Evolutionary conservation across 1,140 invertebrate species (phyloP), one percentile per base, ranked within the genome.

Genomic region (Rhopalosiphum padi): DNA sequence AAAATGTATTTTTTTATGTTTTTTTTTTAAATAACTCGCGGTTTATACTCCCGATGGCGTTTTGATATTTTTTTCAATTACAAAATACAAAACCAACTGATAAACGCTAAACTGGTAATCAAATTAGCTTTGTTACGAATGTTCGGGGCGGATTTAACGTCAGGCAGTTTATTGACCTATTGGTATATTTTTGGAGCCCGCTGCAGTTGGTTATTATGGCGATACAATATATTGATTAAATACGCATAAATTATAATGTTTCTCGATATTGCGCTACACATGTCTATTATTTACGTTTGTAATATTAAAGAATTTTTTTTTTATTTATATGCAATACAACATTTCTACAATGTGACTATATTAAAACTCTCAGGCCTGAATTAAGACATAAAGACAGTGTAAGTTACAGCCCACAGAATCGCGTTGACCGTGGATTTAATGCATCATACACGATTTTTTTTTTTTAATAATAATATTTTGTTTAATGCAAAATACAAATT

Each of bases 301-400:
- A 68, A 68, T 15, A n/a, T n/a, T n/a, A 68, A 30, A 68, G 11
- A 68, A n/a, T 0, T 68, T 68, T n/a, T 9, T 68, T 68, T 30
- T 68, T n/a, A 68, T 11, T 2, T 25, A 25, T 9, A 53, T 48
- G 15, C 25, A 25, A 30, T 25, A 68, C 9, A 15, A 68, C 25
- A n/a, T 15, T 3, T 30, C 11, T 30, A 30, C 0, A 9, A n/a
- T 30, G 3, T 9, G 4, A 0, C 9, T 3, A 41, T 41, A 41
- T 41, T 68, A 18, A 18, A 48, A 48, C n/a, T 48, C 48, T 48
- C 15, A 18, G 15, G 15, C 2, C 48, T 18, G 15, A 15, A 48
- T 48, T 18, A 48, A 48, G 48, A 2, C 15, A 48, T 48, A 48
- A 48, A 48, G 1, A 1, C 15, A 48, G 15, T 48, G 15, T 48